Percentiles rank a stretch among this genome's conserved stretches.
These are phyloP conservation scores for Zhengitettix transpicula DNA, from an alignment of 2,888 invertebrate species.

Conservation along the genomic window DNA sequence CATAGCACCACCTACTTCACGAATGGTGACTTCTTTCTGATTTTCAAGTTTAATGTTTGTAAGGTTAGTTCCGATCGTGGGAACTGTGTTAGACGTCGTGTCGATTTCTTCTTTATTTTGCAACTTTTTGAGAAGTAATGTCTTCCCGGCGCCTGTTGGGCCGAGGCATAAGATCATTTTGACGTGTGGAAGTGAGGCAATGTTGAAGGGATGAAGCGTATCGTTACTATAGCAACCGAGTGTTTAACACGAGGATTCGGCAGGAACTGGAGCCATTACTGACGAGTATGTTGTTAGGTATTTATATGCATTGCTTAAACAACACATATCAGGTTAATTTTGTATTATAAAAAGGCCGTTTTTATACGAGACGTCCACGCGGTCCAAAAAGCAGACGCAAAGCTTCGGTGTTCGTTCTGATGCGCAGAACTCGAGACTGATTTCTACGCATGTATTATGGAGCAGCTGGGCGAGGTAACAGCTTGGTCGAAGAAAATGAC, in stretches of 20 bases:
- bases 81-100: slow-evolving; percentile 58
- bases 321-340: no score
- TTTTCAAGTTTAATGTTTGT: slow-evolving; percentile 39
- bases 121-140: slow-evolving; percentile 54
- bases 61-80: slow-evolving; percentile 65
- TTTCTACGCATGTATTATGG: neutral
- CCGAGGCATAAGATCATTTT: slow-evolving; percentile 51
- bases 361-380: no score
- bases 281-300: no score
- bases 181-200: neutral
- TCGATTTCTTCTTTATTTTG: slow-evolving; percentile 54
- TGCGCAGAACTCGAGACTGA: no score
- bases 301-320: no score
- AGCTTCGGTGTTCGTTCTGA: no score
- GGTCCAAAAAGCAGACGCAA: no score
- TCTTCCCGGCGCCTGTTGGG: slow-evolving; percentile 66
- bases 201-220: no score
- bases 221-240: no score
- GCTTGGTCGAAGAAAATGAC: neutral
- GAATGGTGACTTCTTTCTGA: slow-evolving; percentile 35
- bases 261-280: no score
- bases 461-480: neutral
- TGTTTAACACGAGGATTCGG: no score
- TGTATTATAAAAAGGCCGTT: no score
- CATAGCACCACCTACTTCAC: slow-evolving; percentile 70